phyloP scores from a whole-genome alignment of 1,140 invertebrate genomes.

The Euwallacea fornicatus region DNA sequence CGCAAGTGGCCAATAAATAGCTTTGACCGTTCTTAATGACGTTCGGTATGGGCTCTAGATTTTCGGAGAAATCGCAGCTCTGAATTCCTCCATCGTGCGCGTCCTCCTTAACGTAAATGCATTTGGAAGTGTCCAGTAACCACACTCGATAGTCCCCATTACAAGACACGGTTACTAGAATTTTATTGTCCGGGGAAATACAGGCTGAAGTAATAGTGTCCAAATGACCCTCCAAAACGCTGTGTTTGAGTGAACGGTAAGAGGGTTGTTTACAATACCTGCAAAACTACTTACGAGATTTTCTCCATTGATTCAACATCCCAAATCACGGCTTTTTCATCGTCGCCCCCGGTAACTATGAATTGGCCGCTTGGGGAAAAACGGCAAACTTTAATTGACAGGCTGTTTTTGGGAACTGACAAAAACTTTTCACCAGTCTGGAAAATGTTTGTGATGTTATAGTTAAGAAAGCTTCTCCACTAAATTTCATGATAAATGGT shows the following conservation, averaged over 20 bases:
- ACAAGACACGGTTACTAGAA: conserved; percentile 65
- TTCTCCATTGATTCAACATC: conserved; percentile 59
- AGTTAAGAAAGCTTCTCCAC: not conserved
- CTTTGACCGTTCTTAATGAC: conserved; percentile 45
- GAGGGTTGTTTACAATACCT: not conserved
- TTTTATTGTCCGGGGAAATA: conserved; percentile 66
- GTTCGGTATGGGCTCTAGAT: conserved; percentile 52
- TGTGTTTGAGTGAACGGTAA: conserved; percentile 37
- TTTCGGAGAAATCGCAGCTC: conserved; percentile 66
- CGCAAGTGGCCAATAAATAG: conserved; percentile 68
- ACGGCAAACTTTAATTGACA: conserved; percentile 57
- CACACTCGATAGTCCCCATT: conserved; percentile 67
- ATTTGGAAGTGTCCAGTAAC: conserved; percentile 52
- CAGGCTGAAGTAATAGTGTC: conserved; percentile 64
- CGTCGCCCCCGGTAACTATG: conserved; percentile 72
- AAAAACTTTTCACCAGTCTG: conserved; percentile 49
- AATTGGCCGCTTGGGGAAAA: conserved; percentile 67
- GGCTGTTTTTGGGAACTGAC: conserved; percentile 48
- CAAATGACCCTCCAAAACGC: conserved; percentile 58
- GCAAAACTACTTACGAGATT: conserved; percentile 50
- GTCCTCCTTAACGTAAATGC: conserved; percentile 54
- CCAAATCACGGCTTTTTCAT: conserved; percentile 72
- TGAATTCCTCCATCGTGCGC: conserved; percentile 74
- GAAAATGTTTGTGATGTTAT: conserved; percentile 21
- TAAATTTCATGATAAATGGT: not conserved